Evolutionary conservation across 2,113 vertebrate species (phyloP), one percentile per base, ranked within the genome.

Genomic region (Cephalopterus ornatus): DNA sequence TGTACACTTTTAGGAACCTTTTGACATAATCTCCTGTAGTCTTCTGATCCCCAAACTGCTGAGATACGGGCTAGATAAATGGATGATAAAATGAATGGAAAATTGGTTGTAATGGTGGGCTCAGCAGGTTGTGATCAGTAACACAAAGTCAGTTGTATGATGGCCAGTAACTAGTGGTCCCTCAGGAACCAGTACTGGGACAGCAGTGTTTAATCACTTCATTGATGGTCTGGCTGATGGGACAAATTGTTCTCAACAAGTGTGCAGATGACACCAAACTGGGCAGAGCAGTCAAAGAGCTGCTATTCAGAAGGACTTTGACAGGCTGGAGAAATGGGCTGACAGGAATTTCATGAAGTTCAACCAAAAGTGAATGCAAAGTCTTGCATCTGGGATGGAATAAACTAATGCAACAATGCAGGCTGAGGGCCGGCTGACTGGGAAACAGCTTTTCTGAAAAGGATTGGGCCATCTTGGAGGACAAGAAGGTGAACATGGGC

Each of bases 81-180:
- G 32, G 42, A 65, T 75, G 63, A 76, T 89, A 86, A 95, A 41
- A 32, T 61, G 61, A 85, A 32, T 89, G 80, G 89, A 87, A 96
- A 95, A 79, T 65, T 89, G 1, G 52, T 93, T 91, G 55, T n/a
- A 66, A 18, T 61, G 20, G 9, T 80, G 4, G 67, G 39, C 61
- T 85, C 63, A 84, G 67, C 30, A 63, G 23, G 47, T 68, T 80
- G 76, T 72, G 35, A 75, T 82, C 35, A 41, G 66, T 65, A 66
- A 67, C 5, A 52, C 50, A 52, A 62, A 78, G 44, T 67, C 63
- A 52, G 11, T 58, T 88, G 24, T 46, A 28, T 44, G 58, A 28
- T 68, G 27, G 27, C 56, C n/a, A 82, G 33, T 68, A 82, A 49
- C 22, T 65, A n/a, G 5, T 52, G 66, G 19, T 83, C 58, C n/a